Conservation (phyloP, 1,140 invertebrate species). For the Eciton burchellii region DNA sequence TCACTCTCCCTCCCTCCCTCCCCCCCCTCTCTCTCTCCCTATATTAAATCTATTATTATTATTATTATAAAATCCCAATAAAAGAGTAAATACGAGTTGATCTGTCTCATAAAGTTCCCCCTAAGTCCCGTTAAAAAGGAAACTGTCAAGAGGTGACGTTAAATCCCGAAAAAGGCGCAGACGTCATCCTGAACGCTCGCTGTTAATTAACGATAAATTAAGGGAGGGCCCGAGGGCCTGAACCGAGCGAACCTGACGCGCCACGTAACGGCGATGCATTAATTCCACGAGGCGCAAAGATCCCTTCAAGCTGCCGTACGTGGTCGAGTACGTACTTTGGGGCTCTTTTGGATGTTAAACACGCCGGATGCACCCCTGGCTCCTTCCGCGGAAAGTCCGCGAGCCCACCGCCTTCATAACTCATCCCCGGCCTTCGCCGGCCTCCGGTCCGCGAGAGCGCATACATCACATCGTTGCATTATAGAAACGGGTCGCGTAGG, state of each 20-base stretch:
- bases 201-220: constrained; percentile 63
- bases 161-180: not conserved
- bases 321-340: constrained; percentile 48
- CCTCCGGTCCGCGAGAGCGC: constrained; percentile 46
- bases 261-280: constrained; percentile 59
- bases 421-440: constrained; percentile 62
- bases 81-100: not conserved
- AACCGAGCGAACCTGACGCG: not conserved
- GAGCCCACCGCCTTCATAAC: constrained; percentile 67
- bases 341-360: constrained; percentile 69
- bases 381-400: constrained; percentile 58
- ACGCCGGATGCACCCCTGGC: constrained; percentile 58
- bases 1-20: no score
- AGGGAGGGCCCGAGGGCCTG: not conserved
- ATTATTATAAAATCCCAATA: not conserved
- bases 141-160: not conserved
- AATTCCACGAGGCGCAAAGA: constrained; percentile 64
- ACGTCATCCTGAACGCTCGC: not conserved
- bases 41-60: not conserved
- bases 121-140: not conserved
- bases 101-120: not conserved
- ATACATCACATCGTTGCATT: constrained; percentile 76
- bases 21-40: no score
- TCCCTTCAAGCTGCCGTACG: constrained; percentile 48
- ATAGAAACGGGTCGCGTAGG: constrained; percentile 74